These are phyloP conservation scores for Cyclargus thomasi DNA, from an alignment of 1,140 invertebrate genomes.

Conservation along the genomic window DNA sequence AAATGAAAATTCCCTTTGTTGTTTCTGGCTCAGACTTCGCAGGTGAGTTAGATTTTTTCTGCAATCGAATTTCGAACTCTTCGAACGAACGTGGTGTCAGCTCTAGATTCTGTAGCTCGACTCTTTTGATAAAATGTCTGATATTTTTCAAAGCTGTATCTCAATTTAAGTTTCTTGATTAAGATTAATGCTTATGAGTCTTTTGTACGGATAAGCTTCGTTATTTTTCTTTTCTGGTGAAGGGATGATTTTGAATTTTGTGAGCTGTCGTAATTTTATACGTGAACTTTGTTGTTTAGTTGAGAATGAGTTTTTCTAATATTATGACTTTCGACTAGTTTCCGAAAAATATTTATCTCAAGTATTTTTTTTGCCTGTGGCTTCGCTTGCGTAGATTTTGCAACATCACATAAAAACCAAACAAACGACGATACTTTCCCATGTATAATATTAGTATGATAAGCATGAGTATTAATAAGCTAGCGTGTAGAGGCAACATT, in stretches of 20 bases:
- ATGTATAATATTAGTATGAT: too few species aligned
- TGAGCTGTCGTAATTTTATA: not conserved
- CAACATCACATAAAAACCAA: too few species aligned
- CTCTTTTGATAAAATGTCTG: not conserved
- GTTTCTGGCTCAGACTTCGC: not conserved
- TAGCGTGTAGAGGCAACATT: too few species aligned
- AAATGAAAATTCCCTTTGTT: conserved; percentile 11
- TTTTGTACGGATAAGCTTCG: not conserved
- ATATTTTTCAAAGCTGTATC: not conserved
- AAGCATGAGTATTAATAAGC: too few species aligned
- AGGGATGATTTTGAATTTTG: not conserved
- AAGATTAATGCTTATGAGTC: not conserved
- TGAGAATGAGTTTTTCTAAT: not conserved
- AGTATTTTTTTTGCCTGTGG: too few species aligned
- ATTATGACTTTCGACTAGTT: too few species aligned
- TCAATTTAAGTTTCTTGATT: not conserved
- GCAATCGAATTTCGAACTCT: not conserved
- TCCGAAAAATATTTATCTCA: too few species aligned
- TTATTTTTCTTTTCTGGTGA: conserved; percentile 7
- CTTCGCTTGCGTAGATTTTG: too few species aligned
- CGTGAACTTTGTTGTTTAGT: not conserved
- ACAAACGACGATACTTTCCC: too few species aligned
- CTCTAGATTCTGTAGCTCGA: not conserved
- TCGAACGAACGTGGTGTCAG: not conserved
- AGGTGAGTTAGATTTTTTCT: conserved; percentile 3